Base-by-base conservation (phyloP, 2,888 invertebrate species). In the Rhopalosiphum nymphaeae region DNA sequence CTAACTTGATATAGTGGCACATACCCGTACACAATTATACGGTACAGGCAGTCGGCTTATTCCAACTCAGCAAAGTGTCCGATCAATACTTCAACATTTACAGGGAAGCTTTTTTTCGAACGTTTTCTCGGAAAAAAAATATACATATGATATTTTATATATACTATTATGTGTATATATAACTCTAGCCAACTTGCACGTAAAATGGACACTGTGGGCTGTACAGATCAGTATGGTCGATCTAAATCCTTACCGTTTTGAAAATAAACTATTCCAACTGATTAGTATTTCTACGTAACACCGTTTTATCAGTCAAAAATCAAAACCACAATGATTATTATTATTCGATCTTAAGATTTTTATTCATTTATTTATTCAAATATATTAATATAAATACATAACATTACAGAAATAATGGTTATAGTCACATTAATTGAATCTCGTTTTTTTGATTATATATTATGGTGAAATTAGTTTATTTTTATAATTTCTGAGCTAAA, bases 21-120 rank as follows among this genome's bases (percentile, higher is more conserved):
- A 78, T 78, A 9, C 36, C 36, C 7, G 36, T 36, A 9, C 36
- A 78, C 36, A 78, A 78, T 36, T 78, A 21, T 78, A 21, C 36
- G 3, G 21, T 42, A n/a, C n/a, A 36, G 78, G 36, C 78, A 78
- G 21, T 42, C 78, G 21, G 36, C 36, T 21, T 9, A 21, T 78
- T 36, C 78, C 36, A 78, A 78, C 36, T 78, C 78, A 78, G 21
- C 36, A 78, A 9, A 36, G 36, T 36, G 36, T 42, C 21, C 36
- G 78, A 78, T 78, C 78, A 78, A 78, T 78, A 78, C 36, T 78
- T 78, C 21, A 78, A 78, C 78, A 78, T 36, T 78, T 78, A 36
- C 36, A 21, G 36, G 36, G 36, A 9, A 78, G 21, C 78, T 36
- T 78, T 78, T 78, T 78, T 78, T 78, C 78, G 78, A 7, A 78